phyloP scores from a whole-genome alignment of 2,113 vertebrate genomes.

The Bettongia penicillata region DNA sequence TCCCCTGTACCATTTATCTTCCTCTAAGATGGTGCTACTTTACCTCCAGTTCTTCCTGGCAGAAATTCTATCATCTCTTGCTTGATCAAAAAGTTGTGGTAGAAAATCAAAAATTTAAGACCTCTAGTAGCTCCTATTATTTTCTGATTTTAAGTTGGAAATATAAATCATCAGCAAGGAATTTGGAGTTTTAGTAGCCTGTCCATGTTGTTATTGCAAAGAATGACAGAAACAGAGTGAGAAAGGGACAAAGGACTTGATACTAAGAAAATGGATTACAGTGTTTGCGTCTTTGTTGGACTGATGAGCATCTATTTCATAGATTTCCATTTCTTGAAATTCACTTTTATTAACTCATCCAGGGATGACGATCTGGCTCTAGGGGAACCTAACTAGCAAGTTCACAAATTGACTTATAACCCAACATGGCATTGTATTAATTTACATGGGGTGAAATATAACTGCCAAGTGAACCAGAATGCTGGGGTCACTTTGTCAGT shows the following conservation, averaged over 20 bases:
- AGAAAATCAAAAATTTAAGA: background rate
- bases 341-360: background rate
- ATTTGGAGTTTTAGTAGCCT: background rate
- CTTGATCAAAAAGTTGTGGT: background rate
- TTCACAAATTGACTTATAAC: background rate
- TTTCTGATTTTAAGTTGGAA: background rate
- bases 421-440: background rate
- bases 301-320: background rate
- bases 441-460: background rate
- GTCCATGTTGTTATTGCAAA: background rate
- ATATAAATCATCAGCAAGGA: slow-evolving; percentile 7
- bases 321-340: background rate
- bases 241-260: background rate
- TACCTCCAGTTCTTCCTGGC: background rate
- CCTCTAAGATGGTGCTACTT: background rate
- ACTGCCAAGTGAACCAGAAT: background rate
- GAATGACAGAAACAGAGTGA: background rate
- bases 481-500: background rate
- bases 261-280: background rate
- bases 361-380: background rate
- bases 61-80: background rate
- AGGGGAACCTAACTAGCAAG: background rate
- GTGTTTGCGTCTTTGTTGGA: background rate
- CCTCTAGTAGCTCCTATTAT: too few species aligned
- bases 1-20: background rate